Base-by-base conservation (phyloP, 2,888 invertebrate genomes). In the Apamea crenata region DNA sequence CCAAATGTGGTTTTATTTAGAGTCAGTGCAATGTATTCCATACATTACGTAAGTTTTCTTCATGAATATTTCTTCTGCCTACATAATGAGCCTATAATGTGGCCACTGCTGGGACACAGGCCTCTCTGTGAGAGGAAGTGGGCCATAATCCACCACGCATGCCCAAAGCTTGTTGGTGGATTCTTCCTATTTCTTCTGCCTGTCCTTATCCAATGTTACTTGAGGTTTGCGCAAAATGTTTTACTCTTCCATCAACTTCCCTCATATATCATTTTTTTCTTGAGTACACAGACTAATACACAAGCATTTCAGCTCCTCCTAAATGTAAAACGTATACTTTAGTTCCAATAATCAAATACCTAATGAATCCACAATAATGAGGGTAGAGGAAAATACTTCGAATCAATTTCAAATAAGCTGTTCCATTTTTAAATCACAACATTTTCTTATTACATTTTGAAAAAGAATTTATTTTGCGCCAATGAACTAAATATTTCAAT, bases 1-100 rank as follows among this genome's bases (percentile, higher is more conserved):
- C 25, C 21, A 14, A 53, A 25, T 36, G 67, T 78, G n/a, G 44
- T 78, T 29, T 78, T 36, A 56, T 78, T 40, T 56, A 40, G 4
- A 78, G 36, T 5, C 56, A 29, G 78, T 78, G 78, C n/a, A 83
- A 83, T 80, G 84, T 68, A 84, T 68, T 16, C 59, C 50, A 61
- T 78, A 83, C 84, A 56, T 10, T 80, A 83, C 14, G 78, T 83
- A 78, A 80, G 80, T 80, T 53, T 10, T 21, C 21, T 65, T 44
- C 53, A 79, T 47, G 4, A 79, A 18, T 78, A 18, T 10, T 75
- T 74, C 0, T 16, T 40, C 36, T 29, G 29, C 7, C 40, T 40
- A 7, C 40, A 40, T 40, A 40, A 40, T 40, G 7, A 40, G 40
- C 40, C 40, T 40, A 40, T 40, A 40, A 40, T 40, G 40, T 40